Percentiles rank a stretch among this genome's conserved stretches.
These are phyloP conservation scores for Avahi laniger DNA, from an alignment of 2,797 vertebrate species.

Conservation along the genomic window DNA sequence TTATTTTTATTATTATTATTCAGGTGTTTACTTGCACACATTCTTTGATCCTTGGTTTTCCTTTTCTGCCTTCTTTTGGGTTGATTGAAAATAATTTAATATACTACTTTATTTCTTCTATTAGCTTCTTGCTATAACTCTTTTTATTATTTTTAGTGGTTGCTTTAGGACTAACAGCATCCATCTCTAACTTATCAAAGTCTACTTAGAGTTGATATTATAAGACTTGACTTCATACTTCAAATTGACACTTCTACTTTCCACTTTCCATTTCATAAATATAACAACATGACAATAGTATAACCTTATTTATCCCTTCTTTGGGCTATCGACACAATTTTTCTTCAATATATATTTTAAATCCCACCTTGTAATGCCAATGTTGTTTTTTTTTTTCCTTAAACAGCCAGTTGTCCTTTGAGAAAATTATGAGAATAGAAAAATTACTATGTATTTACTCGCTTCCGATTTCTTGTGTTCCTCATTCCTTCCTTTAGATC, in stretches of 20 bases:
- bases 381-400: neutral
- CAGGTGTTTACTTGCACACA: neutral
- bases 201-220: neutral
- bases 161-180: neutral
- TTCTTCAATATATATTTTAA: neutral
- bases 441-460: neutral
- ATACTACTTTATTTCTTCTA: neutral
- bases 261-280: neutral
- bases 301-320: neutral
- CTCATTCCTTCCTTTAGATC: neutral
- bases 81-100: neutral
- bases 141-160: neutral
- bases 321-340: neutral
- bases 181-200: neutral
- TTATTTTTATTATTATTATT: neutral
- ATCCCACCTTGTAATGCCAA: neutral
- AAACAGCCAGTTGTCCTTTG: neutral
- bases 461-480: neutral
- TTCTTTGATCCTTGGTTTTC: neutral
- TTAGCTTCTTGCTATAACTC: neutral
- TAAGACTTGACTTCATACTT: neutral
- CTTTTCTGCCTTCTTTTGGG: neutral
- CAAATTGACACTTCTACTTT: neutral
- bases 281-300: neutral
- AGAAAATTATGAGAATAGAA: neutral